Conservation (phyloP, 1,140 invertebrate genomes). For the Aphaenogaster rudis region DNA sequence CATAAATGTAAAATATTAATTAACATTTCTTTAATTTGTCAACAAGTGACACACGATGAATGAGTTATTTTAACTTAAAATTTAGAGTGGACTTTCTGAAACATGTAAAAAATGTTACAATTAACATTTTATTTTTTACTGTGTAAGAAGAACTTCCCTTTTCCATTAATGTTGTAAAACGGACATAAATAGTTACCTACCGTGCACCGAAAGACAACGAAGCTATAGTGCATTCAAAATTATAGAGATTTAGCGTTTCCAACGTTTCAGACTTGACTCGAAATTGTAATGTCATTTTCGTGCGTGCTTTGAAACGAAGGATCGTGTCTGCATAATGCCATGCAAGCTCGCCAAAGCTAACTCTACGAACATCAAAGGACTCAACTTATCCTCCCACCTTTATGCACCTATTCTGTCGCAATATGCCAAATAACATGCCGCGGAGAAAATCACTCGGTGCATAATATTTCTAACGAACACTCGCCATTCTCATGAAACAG, state of each 20-base stretch:
- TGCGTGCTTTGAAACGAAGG: constrained; percentile 45
- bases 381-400: constrained; percentile 39
- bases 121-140: no score
- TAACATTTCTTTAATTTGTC: no score
- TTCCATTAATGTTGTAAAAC: constrained; percentile 23
- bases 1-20: no score
- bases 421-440: constrained; percentile 48
- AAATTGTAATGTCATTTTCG: constrained; percentile 61
- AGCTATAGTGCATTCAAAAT: constrained; percentile 24
- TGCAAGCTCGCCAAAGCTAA: constrained; percentile 51
- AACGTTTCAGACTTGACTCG: constrained; percentile 7
- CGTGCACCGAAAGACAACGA: not conserved
- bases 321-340: constrained; percentile 58
- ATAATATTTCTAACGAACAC: constrained; percentile 57
- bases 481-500: not conserved
- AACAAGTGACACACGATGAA: no score
- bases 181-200: constrained; percentile 6
- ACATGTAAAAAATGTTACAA: no score
- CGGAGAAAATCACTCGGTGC: constrained; percentile 51
- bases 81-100: no score
- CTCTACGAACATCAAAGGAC: constrained; percentile 45
- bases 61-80: no score
- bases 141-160: not conserved
- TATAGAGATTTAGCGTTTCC: constrained; percentile 46
- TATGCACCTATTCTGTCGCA: constrained; percentile 41